phyloP scores from a whole-genome alignment of 2,888 invertebrate species.

The Lottia gigantea region DNA sequence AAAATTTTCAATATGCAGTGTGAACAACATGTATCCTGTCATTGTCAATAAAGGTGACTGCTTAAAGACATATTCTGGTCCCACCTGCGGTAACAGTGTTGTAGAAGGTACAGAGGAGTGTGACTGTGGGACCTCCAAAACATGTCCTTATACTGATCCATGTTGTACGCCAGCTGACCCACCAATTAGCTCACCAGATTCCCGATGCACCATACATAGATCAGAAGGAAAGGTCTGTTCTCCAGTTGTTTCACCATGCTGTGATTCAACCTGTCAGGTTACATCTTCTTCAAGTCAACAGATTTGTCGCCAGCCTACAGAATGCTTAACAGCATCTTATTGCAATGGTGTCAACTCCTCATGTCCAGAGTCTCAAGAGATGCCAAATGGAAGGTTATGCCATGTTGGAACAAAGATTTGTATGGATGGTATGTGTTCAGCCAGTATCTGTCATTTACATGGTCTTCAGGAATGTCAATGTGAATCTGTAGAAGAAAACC shows the following conservation, averaged over 20 bases:
- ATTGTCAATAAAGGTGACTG: conserved; percentile 50
- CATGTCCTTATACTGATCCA: conserved; percentile 38
- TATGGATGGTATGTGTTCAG: conserved; percentile 36
- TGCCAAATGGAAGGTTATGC: conserved; percentile 40
- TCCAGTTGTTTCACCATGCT: conserved; percentile 39
- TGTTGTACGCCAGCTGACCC: conserved; percentile 49
- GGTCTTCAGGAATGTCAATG: conserved; percentile 40
- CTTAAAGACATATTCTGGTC: conserved; percentile 29
- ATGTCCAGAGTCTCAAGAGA: conserved; percentile 36
- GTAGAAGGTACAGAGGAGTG: conserved; percentile 53
- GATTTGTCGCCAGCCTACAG: conserved; percentile 37
- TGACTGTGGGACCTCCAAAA: conserved; percentile 45
- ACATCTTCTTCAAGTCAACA: conserved; percentile 14
- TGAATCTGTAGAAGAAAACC: conserved; percentile 2
- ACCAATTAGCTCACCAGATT: conserved; percentile 23
- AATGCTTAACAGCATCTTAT: conserved; percentile 35
- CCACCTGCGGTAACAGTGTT: conserved; percentile 54
- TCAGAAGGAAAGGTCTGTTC: conserved; percentile 45
- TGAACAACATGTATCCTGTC: conserved; percentile 50
- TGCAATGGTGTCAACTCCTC: conserved; percentile 41
- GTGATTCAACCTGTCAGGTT: conserved; percentile 38
- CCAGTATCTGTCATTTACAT: conserved; percentile 38
- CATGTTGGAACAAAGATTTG: conserved; percentile 39
- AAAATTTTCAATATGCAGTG: conserved; percentile 56
- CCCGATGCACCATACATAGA: conserved; percentile 43